These are phyloP conservation scores for Acanthiza pusilla DNA, from an alignment of 2,797 vertebrate genomes.

Conservation along the genomic window DNA sequence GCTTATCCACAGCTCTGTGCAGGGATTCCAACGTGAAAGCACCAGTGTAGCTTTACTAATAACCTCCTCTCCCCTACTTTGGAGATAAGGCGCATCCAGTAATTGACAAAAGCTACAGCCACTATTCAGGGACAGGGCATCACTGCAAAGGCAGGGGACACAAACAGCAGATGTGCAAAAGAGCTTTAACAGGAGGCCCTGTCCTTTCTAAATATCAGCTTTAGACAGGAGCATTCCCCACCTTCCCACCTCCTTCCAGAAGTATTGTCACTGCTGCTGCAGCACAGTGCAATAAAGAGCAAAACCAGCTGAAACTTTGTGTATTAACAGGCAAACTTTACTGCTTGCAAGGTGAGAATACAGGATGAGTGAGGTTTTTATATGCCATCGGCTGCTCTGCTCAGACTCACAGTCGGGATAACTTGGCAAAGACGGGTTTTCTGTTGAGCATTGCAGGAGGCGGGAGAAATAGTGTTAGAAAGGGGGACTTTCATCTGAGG, in stretches of 20 bases:
- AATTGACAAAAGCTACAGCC: background rate
- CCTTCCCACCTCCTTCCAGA: background rate
- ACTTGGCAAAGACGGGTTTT: background rate
- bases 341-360: conserved; percentile 29
- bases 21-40: background rate
- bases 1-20: background rate
- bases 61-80: background rate
- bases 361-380: background rate
- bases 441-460: background rate
- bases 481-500: conserved; percentile 8
- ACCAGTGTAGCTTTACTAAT: background rate
- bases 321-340: conserved; percentile 40
- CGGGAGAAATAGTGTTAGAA: background rate
- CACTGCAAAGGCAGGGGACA: background rate
- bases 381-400: background rate
- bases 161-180: background rate
- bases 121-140: background rate
- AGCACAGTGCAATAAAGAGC: background rate
- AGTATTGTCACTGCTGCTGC: background rate
- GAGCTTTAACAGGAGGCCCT: background rate
- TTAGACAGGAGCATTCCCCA: background rate
- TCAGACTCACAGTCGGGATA: background rate
- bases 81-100: background rate
- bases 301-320: background rate
- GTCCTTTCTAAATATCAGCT: background rate